These are phyloP conservation scores for Acropora yongei DNA, from an alignment of 64 coral and sea anemone species.

Conservation along the genomic window DNA sequence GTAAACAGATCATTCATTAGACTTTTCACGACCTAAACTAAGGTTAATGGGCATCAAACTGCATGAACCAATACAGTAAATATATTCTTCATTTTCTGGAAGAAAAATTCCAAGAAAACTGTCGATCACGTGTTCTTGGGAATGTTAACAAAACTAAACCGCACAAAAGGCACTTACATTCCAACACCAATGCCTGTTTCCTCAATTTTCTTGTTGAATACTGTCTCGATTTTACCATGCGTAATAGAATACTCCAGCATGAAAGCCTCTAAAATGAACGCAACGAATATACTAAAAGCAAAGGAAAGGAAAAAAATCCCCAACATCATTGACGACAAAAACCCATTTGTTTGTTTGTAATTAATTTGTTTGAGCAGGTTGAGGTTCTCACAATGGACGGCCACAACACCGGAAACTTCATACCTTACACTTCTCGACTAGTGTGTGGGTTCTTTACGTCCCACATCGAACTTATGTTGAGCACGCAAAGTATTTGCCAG, in stretches of 20 bases:
- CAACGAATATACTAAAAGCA: slow-evolving; percentile 85
- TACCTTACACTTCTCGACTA: too few relatives aligned
- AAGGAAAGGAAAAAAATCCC: neutral
- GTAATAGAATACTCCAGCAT: slow-evolving; percentile 94
- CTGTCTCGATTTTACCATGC: slow-evolving; percentile 86
- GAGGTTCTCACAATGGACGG: too few relatives aligned
- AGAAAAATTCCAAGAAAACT: neutral
- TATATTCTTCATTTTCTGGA: neutral
- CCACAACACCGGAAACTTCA: too few relatives aligned
- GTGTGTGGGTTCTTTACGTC: too few relatives aligned
- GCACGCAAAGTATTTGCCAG: too few relatives aligned
- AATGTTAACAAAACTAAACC: neutral
- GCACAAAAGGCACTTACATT: slow-evolving; percentile 49
- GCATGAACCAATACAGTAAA: neutral
- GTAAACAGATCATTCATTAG: too few relatives aligned
- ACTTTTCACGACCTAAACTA: too few relatives aligned
- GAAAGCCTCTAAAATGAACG: slow-evolving; percentile 94
- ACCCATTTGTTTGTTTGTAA: too few relatives aligned
- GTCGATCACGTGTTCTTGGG: neutral
- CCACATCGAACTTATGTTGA: too few relatives aligned
- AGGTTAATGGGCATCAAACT: too few relatives aligned
- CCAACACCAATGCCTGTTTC: slow-evolving; percentile 87
- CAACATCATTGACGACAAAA: too few relatives aligned
- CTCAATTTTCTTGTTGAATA: slow-evolving; percentile 88
- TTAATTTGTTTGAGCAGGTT: too few relatives aligned